phyloP scores from a whole-genome alignment of 1,140 invertebrate species.

The Thaumetopoea pityocampa region DNA sequence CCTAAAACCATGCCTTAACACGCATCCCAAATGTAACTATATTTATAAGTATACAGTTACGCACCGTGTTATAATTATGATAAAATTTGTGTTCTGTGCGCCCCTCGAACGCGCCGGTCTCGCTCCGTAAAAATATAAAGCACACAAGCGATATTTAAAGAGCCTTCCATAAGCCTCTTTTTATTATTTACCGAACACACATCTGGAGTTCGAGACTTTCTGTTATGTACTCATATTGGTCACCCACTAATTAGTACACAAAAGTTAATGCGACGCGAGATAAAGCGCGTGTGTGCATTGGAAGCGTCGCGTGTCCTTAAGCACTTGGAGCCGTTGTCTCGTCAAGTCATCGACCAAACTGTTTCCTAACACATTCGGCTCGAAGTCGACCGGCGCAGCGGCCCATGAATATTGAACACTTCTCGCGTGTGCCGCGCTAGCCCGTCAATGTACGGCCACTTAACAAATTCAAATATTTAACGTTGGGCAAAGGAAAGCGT shows the following conservation, averaged over 20 bases:
- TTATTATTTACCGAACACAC: conserved; percentile 67
- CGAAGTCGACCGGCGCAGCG: conserved; percentile 38
- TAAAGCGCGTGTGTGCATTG: conserved; percentile 51
- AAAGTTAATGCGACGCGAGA: conserved; percentile 62
- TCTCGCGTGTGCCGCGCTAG: conserved; percentile 58
- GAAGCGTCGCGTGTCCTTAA: conserved; percentile 53
- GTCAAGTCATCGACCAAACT: conserved; percentile 32
- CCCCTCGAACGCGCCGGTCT: conserved; percentile 30
- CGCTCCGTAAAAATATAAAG: conserved; percentile 53
- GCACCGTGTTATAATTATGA: conserved; percentile 23
- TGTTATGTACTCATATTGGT: conserved; percentile 70
- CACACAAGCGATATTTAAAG: conserved; percentile 51
- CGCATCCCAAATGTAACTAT: conserved; percentile 18
- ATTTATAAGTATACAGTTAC: no score
- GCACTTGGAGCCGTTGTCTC: conserved; percentile 26
- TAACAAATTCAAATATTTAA: conserved; percentile 74
- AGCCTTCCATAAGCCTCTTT: conserved; percentile 47
- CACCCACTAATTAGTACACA: conserved; percentile 74
- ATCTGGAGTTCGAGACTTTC: conserved; percentile 65
- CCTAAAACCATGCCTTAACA: conserved; percentile 23
- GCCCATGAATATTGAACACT: conserved; percentile 69
- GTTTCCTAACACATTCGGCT: conserved; percentile 45
- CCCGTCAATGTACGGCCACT: conserved; percentile 69
- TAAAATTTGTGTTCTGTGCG: conserved; percentile 27
- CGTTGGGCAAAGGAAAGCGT: conserved; percentile 72